A percentile compares a stretch with the other conserved stretches of the same genome.
Conservation (phyloP, 2,113 vertebrate species). For the Peromyscus polionotus region DNA sequence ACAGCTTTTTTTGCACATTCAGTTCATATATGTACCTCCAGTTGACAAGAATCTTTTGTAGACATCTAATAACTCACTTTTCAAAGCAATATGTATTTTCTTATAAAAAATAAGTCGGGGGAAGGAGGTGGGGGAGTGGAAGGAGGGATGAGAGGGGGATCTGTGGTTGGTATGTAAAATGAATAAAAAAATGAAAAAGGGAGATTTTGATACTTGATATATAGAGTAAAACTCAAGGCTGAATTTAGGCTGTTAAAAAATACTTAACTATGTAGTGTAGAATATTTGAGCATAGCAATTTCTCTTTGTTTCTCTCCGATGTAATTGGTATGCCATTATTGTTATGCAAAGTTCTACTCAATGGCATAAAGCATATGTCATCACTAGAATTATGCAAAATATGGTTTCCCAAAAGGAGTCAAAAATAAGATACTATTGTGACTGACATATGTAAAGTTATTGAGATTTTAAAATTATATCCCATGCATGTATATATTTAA, state of each 20-base stretch:
- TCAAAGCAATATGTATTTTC: background rate
- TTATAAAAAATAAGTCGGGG: background rate
- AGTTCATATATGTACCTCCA: background rate
- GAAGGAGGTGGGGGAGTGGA: no score
- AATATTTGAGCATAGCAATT: background rate
- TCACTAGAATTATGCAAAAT: background rate
- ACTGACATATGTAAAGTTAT: background rate
- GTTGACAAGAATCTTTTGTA: background rate
- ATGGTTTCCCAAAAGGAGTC: background rate
- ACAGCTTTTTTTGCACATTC: background rate
- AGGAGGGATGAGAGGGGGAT: no score
- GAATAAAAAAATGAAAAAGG: no score
- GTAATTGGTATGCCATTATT: background rate
- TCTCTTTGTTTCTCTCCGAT: background rate
- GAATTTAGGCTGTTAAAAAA: background rate
- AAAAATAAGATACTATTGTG: background rate
- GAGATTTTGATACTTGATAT: background rate
- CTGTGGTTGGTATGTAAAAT: no score
- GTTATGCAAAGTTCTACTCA: background rate
- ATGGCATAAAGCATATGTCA: background rate
- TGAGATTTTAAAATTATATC: background rate
- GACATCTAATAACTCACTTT: background rate
- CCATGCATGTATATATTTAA: background rate
- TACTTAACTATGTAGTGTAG: background rate
- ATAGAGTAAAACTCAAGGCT: background rate